Conservation (phyloP, 2,113 vertebrate genomes). For the Vidua macroura region DNA sequence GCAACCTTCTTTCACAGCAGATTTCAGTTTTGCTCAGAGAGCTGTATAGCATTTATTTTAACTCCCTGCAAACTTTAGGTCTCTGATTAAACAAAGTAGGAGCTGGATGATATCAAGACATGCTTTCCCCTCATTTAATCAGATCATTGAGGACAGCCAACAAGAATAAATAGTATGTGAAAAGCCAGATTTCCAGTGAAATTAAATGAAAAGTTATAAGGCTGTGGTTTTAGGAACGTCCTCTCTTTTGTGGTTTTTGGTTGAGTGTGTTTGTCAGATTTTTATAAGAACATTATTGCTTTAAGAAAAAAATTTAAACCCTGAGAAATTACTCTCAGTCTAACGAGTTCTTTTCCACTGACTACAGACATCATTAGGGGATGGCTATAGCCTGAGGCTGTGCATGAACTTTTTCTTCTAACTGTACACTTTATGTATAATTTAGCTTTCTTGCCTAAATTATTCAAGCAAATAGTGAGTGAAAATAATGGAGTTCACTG, state of each 20-base stretch:
- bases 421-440: conserved; percentile 99
- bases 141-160: neutral
- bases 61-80: conserved; percentile 58
- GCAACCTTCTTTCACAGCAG: conserved; percentile 5
- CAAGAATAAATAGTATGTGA: neutral
- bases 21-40: neutral
- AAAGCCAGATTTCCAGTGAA: conserved; percentile 45
- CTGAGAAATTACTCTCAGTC: conserved; percentile 94
- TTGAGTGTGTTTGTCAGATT: conserved; percentile 70
- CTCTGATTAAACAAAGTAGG: conserved; percentile 36
- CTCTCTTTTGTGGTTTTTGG: conserved; percentile 65
- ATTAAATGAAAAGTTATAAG: conserved; percentile 43
- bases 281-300: conserved; percentile 83
- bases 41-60: conserved; percentile 55
- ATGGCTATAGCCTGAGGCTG: conserved; percentile 91
- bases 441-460: conserved; percentile 96
- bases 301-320: conserved; percentile 90
- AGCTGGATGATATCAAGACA: neutral
- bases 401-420: conserved; percentile 98
- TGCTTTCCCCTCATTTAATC: conserved; percentile 14
- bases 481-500: conserved; percentile 99
- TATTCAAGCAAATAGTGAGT: conserved; percentile 99
- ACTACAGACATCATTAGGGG: conserved; percentile 98
- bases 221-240: conserved; percentile 3
- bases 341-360: conserved; percentile 93